A percentile compares a stretch with the other conserved stretches of the same genome.
Evolutionary conservation across 2,797 vertebrate species (phyloP).

Genomic region (Chromis chromis): DNA sequence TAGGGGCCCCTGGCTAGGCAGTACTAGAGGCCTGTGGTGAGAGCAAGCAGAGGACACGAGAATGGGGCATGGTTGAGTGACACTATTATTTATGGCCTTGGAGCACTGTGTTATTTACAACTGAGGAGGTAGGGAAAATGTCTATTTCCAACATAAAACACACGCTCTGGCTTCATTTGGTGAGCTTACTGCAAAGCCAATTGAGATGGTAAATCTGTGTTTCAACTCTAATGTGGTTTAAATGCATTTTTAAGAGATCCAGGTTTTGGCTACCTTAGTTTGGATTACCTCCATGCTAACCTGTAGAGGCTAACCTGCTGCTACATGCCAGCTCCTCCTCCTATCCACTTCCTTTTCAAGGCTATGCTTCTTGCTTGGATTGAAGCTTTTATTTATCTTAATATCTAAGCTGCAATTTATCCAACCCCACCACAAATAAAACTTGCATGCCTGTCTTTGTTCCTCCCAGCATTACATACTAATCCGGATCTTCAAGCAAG

Average conservation of each 20-base stretch:
- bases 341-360: slow-evolving; percentile 42
- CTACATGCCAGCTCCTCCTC: slow-evolving; percentile 46
- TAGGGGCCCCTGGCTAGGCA: slow-evolving; percentile 63
- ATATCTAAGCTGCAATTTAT: slow-evolving; percentile 38
- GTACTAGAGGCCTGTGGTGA: slow-evolving; percentile 72
- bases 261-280: slow-evolving; percentile 40
- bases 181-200: slow-evolving; percentile 62
- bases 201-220: slow-evolving; percentile 64
- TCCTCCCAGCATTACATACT: slow-evolving; percentile 37
- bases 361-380: slow-evolving; percentile 7
- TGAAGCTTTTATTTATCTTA: slow-evolving; percentile 44
- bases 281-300: slow-evolving; percentile 51
- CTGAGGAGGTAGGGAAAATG: slow-evolving; percentile 71
- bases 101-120: slow-evolving; percentile 77
- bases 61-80: slow-evolving; percentile 80
- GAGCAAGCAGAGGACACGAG: slow-evolving; percentile 82
- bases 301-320: slow-evolving; percentile 44
- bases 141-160: slow-evolving; percentile 77
- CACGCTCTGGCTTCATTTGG: slow-evolving; percentile 63
- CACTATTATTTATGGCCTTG: slow-evolving; percentile 78
- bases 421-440: slow-evolving; percentile 33
- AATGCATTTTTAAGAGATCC: slow-evolving; percentile 60
- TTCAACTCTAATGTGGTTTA: slow-evolving; percentile 56
- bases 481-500: slow-evolving; percentile 50
- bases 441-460: slow-evolving; percentile 36